Evolutionary conservation across 2,797 vertebrate species (phyloP), one percentile per base, ranked within the genome.

Genomic region (Hypotaenidia okinawae): DNA sequence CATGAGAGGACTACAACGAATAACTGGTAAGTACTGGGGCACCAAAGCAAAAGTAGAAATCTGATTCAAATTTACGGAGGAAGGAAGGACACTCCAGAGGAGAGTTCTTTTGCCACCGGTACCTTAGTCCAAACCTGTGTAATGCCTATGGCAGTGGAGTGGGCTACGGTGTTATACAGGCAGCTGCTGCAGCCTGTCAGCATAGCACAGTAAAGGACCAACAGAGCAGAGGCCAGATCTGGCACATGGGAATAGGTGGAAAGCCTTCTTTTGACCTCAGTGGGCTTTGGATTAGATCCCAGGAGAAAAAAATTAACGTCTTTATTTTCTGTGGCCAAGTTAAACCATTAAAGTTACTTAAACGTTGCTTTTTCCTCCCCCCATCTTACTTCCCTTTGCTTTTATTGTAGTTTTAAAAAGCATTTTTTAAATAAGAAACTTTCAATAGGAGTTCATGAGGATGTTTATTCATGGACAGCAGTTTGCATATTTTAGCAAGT

Each of bases 401-500:
- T 96, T 95, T 82, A 86, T 89, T 91, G 69, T 90, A 93, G 55
- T 93, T 94, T 95, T 84, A 96, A 95, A 76, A 15, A n/a, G 70
- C 67, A 6, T 72, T 88, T 87, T 93, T 89, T 1, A 27, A 95
- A 62, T 35, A 58, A 92, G 54, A 86, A 82, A 63, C 43, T 93
- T 92, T 96, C 76, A 84, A 96, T 89, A 94, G 63, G 55, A 74
- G 75, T 94, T 77, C 82, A 67, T 69, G 58, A 95, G 92, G 87
- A 87, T 91, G 87, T 91, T 94, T 96, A 96, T 95, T 79, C 94
- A 82, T 91, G 91, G 96, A 96, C 77, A 96, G 77, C 84, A 61
- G 23, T 97, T 97, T 97, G 95, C 96, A 57, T 97, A 96, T 97
- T 97, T 98, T 96, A 97, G 90, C 81, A 93, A 95, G 83, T 97